Evolutionary conservation across 2,113 vertebrate species (phyloP).

Genomic region (Cygnus atratus): DNA sequence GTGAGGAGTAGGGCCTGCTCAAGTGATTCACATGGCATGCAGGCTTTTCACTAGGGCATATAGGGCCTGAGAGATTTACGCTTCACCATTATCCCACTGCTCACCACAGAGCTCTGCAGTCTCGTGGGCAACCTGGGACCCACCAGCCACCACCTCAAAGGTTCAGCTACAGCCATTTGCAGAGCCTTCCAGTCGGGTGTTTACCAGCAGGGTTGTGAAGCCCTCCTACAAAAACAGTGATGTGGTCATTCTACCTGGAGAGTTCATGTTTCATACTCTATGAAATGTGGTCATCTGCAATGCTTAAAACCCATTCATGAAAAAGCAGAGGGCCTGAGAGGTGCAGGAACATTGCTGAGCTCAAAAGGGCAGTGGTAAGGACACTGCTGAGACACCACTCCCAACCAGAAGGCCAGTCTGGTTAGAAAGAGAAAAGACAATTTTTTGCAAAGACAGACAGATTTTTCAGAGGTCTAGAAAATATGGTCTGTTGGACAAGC

Average conservation of each 20-base stretch:
- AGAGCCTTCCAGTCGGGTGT: background rate
- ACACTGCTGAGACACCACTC: background rate
- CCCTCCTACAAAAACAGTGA: background rate
- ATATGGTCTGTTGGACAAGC: background rate
- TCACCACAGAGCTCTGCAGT: background rate
- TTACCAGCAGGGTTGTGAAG: background rate
- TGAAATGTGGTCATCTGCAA: too few relatives aligned
- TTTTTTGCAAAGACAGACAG: background rate
- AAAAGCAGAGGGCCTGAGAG: background rate
- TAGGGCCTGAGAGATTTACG: background rate
- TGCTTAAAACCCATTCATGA: background rate
- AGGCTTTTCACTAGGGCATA: background rate
- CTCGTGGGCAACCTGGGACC: background rate
- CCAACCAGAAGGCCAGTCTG: background rate
- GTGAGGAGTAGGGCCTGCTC: fast-evolving
- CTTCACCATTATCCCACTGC: background rate
- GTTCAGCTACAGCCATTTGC: background rate
- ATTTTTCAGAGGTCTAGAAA: background rate
- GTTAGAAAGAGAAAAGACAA: background rate
- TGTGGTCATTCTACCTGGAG: background rate
- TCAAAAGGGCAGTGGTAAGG: background rate
- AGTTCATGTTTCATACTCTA: background rate
- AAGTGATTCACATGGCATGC: background rate
- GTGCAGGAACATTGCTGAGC: background rate
- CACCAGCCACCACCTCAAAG: background rate